A percentile compares a stretch with the other conserved stretches of the same genome.
Evolutionary conservation across 1,140 invertebrate species (phyloP).

Genomic region (Drosophila nebulosa): DNA sequence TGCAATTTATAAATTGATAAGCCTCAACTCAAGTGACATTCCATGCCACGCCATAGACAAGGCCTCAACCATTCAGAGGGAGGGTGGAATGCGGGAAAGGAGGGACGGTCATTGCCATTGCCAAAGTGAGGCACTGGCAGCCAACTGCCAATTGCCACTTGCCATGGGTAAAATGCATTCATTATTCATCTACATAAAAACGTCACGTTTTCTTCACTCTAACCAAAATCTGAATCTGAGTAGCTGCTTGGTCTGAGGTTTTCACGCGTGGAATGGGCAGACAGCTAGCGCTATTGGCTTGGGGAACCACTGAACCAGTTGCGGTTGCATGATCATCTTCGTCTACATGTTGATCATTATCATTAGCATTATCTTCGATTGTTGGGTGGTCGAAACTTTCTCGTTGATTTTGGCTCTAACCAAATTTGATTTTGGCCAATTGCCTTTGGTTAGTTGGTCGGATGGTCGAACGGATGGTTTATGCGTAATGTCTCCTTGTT

Average conservation of each 20-base stretch:
- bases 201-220: slow-evolving; percentile 4
- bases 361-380: neutral
- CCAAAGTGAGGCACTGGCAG: neutral
- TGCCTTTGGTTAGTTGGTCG: neutral
- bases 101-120: slow-evolving; percentile 4
- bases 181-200: slow-evolving; percentile 3
- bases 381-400: neutral
- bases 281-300: neutral
- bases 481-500: neutral
- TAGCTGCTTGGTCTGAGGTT: neutral
- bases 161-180: slow-evolving; percentile 4
- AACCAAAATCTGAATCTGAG: neutral
- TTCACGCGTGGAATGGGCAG: neutral
- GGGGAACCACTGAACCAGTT: neutral
- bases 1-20: slow-evolving; percentile 11
- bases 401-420: neutral
- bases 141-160: slow-evolving; percentile 1
- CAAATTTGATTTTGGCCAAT: slow-evolving; percentile 1
- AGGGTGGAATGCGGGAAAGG: too few relatives aligned
- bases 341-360: neutral
- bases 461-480: neutral
- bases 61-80: neutral
- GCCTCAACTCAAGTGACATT: slow-evolving; percentile 9
- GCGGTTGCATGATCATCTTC: neutral
- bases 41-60: neutral